Conservation (phyloP, 2,113 vertebrate genomes). For the Plecotus auritus region DNA sequence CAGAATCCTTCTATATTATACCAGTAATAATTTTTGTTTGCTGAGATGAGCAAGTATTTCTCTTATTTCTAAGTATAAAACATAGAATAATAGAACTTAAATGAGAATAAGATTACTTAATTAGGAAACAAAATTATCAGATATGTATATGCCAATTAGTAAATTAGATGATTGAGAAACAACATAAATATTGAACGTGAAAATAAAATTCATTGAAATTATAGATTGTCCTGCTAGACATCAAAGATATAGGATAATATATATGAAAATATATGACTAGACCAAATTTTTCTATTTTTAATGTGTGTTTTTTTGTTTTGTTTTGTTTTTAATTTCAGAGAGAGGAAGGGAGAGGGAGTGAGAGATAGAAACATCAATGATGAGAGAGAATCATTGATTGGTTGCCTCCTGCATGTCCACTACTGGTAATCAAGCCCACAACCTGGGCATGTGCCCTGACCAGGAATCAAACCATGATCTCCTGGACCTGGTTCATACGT, state of each 20-base stretch:
- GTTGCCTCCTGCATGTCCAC: too few relatives aligned
- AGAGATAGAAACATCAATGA: too few relatives aligned
- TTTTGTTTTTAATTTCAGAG: too few relatives aligned
- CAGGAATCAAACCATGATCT: too few relatives aligned
- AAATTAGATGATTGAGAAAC: neutral
- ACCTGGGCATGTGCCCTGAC: too few relatives aligned
- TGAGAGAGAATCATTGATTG: too few relatives aligned
- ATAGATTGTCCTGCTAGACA: neutral
- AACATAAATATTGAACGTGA: neutral
- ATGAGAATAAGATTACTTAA: neutral
- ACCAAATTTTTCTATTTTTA: neutral
- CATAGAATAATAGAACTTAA: neutral
- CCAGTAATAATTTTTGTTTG: neutral
- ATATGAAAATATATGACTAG: neutral
- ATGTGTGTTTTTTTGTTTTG: neutral
- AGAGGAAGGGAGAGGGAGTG: too few relatives aligned
- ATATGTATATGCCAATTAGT: neutral
- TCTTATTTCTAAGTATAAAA: neutral
- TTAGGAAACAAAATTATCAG: conserved; percentile 15
- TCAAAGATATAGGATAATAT: neutral
- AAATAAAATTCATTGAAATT: conserved; percentile 5
- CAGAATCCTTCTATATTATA: neutral
- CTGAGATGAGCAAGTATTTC: neutral
- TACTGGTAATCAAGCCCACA: too few relatives aligned
- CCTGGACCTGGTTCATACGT: too few relatives aligned